Base-by-base conservation (phyloP, 2,888 invertebrate species). In the Phrixothrix hirtus region DNA sequence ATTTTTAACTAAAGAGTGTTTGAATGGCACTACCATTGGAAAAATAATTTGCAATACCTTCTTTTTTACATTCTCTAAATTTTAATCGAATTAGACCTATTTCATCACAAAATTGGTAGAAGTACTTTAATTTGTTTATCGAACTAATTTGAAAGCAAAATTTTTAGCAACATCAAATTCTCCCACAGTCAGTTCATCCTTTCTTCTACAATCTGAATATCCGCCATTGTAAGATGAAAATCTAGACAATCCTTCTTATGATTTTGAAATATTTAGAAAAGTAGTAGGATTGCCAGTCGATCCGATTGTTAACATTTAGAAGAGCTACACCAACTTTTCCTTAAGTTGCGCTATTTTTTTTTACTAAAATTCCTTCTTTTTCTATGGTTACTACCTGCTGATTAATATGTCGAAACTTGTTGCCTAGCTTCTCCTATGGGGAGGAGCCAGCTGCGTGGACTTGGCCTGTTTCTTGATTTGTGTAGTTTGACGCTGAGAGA, bases 11-110 rank as follows among this genome's bases (percentile, higher is more conserved):
- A 61, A 45, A 3, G 49, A 44, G 50, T 69, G 65, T n/a, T 47
- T 16, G 0, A 36, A 38, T 14, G 66, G 64, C 41, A 70, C 49
- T 7, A 69, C 21, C 13, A 65, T 62, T 4, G 67, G 66, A 55
- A 34, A 55, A 21, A 57, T 67, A 68, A 16, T 47, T n/a, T 27
- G 46, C 43, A 10, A 30, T 4, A 30, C 63, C 62, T n/a, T 58
- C 21, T 14, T 65, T 45, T 11, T 50, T 27, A 1, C 38, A 26
- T 12, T 60, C 5, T 17, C 39, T 43, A 3, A 62, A 59, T 14
- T 60, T 64, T 1, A 63, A 14, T 11, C 60, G 29, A 13, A n/a
- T 16, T 1, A 34, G n/a, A 9, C 34, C 34, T 3, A n/a, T 10
- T 14, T 34, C 13, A 16, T 16, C 17, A 14, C 10, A 9, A 34